These are phyloP conservation scores for Drosophila nigritarsus DNA, from an alignment of 2,888 invertebrate genomes.

Conservation along the genomic window DNA sequence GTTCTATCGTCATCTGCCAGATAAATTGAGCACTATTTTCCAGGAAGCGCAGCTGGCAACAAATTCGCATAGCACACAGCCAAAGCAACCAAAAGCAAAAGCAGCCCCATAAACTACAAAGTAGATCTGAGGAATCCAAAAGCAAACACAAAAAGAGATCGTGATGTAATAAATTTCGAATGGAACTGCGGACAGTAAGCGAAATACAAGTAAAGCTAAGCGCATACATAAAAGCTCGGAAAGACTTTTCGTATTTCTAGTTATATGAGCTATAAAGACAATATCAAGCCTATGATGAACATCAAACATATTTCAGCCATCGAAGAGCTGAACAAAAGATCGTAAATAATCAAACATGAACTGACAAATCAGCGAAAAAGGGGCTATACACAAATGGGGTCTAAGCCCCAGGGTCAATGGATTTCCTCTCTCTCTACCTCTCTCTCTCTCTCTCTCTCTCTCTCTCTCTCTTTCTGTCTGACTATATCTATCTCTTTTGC, in stretches of 20 bases:
- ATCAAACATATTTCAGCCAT: constrained; percentile 48
- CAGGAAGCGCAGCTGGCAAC: constrained; percentile 72
- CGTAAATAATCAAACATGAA: constrained; percentile 70
- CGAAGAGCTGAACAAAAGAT: constrained; percentile 55
- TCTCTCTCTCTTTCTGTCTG: neutral
- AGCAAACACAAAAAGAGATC: constrained; percentile 54
- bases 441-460: neutral
- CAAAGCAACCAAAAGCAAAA: constrained; percentile 32
- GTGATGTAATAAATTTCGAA: constrained; percentile 77
- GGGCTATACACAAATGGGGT: constrained; percentile 26
- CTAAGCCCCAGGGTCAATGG: constrained; percentile 39
- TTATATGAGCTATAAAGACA: constrained; percentile 47
- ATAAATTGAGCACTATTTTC: constrained; percentile 57
- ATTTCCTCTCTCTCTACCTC: constrained; percentile 12
- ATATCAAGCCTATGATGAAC: constrained; percentile 50
- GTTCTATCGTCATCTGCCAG: constrained; percentile 42
- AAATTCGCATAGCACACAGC: constrained; percentile 52
- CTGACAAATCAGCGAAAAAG: constrained; percentile 66
- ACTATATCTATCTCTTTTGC: neutral
- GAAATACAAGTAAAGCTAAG: constrained; percentile 25
- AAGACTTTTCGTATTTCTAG: constrained; percentile 26
- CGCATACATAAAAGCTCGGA: constrained; percentile 27
- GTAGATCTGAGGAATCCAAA: constrained; percentile 62
- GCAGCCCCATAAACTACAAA: constrained; percentile 63
- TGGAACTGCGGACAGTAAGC: constrained; percentile 38